phyloP scores from a whole-genome alignment of 2,797 vertebrate genomes.

The Sebastes itinus region DNA sequence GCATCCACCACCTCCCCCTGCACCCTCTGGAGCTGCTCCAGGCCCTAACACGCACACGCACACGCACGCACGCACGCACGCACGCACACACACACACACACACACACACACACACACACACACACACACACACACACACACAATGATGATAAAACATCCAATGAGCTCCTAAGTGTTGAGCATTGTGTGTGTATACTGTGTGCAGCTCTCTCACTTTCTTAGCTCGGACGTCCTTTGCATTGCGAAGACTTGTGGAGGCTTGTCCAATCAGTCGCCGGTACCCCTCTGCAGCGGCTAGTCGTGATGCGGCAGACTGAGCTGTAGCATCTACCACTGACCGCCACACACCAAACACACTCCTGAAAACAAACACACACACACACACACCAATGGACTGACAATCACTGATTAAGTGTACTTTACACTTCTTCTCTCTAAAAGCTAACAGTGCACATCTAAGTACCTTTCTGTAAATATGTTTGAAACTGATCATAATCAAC shows the following conservation, averaged over 20 bases:
- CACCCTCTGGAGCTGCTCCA: conserved; percentile 84
- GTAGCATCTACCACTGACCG: conserved; percentile 87
- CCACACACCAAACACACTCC: conserved; percentile 87
- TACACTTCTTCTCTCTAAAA: neutral
- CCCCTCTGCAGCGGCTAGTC: conserved; percentile 82
- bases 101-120: neutral
- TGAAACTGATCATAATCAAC: neutral
- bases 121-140: neutral
- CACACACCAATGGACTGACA: neutral
- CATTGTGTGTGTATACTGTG: neutral
- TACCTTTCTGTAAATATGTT: neutral
- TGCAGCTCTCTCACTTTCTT: conserved; percentile 82
- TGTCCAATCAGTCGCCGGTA: conserved; percentile 80
- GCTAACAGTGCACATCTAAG: too few species aligned
- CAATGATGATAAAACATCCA: neutral
- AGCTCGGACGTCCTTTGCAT: conserved; percentile 83
- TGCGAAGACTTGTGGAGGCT: conserved; percentile 77
- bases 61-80: neutral
- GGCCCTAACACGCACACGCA: conserved; percentile 74
- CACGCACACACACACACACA: neutral
- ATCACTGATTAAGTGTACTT: neutral
- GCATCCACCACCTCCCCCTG: conserved; percentile 88
- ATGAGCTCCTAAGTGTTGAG: neutral
- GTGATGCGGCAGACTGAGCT: conserved; percentile 74
- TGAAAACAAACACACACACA: conserved; percentile 47